Percentiles rank a stretch among this genome's conserved stretches.
phyloP scores from a whole-genome alignment of 1,140 invertebrate genomes.

The Drosophila ironensis region DNA sequence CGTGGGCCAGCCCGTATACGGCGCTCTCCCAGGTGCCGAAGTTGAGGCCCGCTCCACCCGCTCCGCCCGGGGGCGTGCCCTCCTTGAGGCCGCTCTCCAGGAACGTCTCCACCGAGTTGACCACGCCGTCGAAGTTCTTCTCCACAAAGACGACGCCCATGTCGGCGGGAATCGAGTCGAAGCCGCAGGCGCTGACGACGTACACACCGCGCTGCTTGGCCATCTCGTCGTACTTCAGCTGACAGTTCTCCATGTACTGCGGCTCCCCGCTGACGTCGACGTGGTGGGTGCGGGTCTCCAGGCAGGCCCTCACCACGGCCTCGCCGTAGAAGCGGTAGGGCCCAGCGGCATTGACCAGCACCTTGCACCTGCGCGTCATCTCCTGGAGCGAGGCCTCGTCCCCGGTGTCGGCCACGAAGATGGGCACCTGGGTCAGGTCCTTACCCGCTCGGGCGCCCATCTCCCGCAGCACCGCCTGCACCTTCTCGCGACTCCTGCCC shows the following conservation, averaged over 20 bases:
- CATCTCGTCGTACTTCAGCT: conserved; percentile 89
- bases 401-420: conserved; percentile 90
- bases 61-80: conserved; percentile 21
- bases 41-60: conserved; percentile 85
- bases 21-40: conserved; percentile 93
- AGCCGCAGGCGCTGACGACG: conserved; percentile 94
- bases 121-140: conserved; percentile 88
- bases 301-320: conserved; percentile 93
- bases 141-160: conserved; percentile 90
- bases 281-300: conserved; percentile 91
- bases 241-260: conserved; percentile 93
- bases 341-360: conserved; percentile 93
- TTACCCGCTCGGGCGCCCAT: conserved; percentile 83
- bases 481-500: conserved; percentile 84
- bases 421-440: conserved; percentile 85
- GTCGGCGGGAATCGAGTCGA: conserved; percentile 94
- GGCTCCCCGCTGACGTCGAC: conserved; percentile 97
- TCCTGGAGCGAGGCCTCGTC: conserved; percentile 87
- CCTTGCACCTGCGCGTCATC: conserved; percentile 89
- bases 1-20: conserved; percentile 87
- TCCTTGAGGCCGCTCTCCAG: conserved; percentile 81
- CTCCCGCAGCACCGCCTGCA: conserved; percentile 86
- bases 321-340: conserved; percentile 96
- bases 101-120: conserved; percentile 91
- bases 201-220: conserved; percentile 91